Evolutionary conservation across 2,888 invertebrate genomes (phyloP).

Genomic region (Coremacera marginata): DNA sequence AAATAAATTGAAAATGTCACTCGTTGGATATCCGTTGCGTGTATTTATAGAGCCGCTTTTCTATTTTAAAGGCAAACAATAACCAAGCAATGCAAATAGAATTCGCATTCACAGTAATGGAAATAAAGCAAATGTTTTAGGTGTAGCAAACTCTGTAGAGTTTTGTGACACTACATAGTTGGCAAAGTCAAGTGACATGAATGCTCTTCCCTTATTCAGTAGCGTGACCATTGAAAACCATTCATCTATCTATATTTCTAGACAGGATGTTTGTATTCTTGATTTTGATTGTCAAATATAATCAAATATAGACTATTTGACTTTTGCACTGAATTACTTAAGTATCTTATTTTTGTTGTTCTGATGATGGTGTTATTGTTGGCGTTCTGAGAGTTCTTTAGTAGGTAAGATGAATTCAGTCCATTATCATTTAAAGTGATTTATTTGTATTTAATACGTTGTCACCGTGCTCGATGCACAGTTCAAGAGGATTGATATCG

Average conservation of each 20-base stretch:
- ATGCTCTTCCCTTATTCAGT: not conserved
- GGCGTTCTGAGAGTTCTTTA: not conserved
- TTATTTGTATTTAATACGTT: not conserved
- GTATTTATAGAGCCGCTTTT: not conserved
- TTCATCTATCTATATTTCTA: not conserved
- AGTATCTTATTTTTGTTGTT: not conserved
- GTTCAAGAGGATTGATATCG: not conserved
- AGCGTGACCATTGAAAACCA: not conserved
- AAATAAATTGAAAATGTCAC: slow-evolving; percentile 24
- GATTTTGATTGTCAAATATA: not conserved
- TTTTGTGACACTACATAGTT: too few relatives aligned
- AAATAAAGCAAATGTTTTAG: too few relatives aligned
- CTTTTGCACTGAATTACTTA: not conserved
- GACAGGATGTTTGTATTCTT: not conserved
- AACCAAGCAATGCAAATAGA: not conserved
- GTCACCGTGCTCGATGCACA: not conserved
- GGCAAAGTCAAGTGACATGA: too few relatives aligned
- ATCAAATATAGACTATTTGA: not conserved
- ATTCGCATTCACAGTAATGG: too few relatives aligned
- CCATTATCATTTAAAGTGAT: not conserved
- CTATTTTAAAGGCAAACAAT: not conserved
- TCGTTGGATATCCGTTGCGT: slow-evolving; percentile 1
- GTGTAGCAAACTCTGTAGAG: too few relatives aligned
- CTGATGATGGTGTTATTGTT: too few relatives aligned
- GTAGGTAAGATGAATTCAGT: not conserved